phyloP scores from a whole-genome alignment of 2,888 invertebrate species.

The Drosophila phalerata region DNA sequence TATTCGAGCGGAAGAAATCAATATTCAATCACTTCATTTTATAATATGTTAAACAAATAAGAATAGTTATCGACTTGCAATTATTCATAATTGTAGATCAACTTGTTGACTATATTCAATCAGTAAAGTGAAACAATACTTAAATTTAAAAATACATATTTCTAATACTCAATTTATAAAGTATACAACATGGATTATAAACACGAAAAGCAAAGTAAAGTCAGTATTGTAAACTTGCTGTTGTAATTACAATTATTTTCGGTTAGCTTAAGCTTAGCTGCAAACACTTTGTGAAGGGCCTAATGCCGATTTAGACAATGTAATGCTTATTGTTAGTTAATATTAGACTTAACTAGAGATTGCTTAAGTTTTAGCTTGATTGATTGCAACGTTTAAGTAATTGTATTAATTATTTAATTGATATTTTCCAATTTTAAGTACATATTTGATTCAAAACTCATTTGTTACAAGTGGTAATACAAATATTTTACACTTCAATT shows the following conservation, averaged over 20 bases:
- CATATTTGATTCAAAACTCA: slow-evolving; percentile 43
- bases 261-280: slow-evolving; percentile 10
- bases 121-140: neutral
- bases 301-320: slow-evolving; percentile 36
- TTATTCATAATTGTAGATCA: neutral
- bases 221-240: slow-evolving; percentile 3
- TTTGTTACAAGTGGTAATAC: slow-evolving; percentile 35
- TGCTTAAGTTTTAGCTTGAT: slow-evolving; percentile 57
- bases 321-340: slow-evolving; percentile 37
- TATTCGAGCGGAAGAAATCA: neutral
- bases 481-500: slow-evolving; percentile 30
- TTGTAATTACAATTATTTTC: slow-evolving; percentile 10
- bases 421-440: slow-evolving; percentile 44
- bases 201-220: slow-evolving; percentile 4
- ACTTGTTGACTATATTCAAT: neutral
- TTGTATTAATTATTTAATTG: slow-evolving; percentile 24
- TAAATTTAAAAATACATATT: too few relatives aligned
- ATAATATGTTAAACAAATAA: neutral
- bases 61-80: neutral
- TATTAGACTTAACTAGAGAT: slow-evolving; percentile 47
- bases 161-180: slow-evolving; percentile 2
- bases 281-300: slow-evolving; percentile 47
- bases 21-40: neutral
- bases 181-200: neutral
- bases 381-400: slow-evolving; percentile 52